Percentiles rank a stretch among this genome's conserved stretches.
phyloP scores from a whole-genome alignment of 2,888 invertebrate species.

The Stratiomys singularior region DNA sequence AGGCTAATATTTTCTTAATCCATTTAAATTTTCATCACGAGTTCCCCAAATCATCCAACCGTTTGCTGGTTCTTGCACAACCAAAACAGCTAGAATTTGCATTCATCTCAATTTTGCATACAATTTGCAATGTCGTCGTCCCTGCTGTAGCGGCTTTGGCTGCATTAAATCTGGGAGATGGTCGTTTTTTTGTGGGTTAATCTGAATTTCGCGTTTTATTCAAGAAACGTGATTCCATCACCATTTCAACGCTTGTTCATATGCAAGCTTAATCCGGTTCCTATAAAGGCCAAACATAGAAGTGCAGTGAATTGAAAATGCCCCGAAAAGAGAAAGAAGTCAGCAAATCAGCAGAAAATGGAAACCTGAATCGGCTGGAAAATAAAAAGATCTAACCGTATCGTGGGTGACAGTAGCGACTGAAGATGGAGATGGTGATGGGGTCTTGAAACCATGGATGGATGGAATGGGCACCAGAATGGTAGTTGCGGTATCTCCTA shows the following conservation, averaged over 20 bases:
- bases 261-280: slow-evolving; percentile 17
- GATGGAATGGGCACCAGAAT: background rate
- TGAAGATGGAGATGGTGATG: slow-evolving; percentile 10
- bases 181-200: background rate
- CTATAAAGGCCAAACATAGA: slow-evolving; percentile 21
- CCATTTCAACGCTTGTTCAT: background rate
- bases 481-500: background rate
- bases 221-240: slow-evolving; percentile 7
- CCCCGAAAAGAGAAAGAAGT: background rate
- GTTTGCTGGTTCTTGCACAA: too few relatives aligned
- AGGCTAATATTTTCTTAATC: too few relatives aligned
- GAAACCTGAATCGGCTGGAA: background rate
- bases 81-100: too few relatives aligned
- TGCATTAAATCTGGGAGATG: too few relatives aligned
- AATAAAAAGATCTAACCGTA: slow-evolving; percentile 1
- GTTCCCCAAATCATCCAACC: too few relatives aligned
- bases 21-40: too few relatives aligned
- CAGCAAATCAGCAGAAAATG: background rate
- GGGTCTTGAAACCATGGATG: background rate
- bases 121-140: too few relatives aligned
- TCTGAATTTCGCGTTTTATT: slow-evolving; percentile 4
- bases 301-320: slow-evolving; percentile 26
- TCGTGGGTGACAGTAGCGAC: slow-evolving; percentile 16
- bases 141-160: too few relatives aligned
- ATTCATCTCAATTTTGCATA: too few relatives aligned